A percentile compares a stretch with the other conserved stretches of the same genome.
phyloP scores from a whole-genome alignment of 2,113 vertebrate genomes.

The Propithecus coquereli region DNA sequence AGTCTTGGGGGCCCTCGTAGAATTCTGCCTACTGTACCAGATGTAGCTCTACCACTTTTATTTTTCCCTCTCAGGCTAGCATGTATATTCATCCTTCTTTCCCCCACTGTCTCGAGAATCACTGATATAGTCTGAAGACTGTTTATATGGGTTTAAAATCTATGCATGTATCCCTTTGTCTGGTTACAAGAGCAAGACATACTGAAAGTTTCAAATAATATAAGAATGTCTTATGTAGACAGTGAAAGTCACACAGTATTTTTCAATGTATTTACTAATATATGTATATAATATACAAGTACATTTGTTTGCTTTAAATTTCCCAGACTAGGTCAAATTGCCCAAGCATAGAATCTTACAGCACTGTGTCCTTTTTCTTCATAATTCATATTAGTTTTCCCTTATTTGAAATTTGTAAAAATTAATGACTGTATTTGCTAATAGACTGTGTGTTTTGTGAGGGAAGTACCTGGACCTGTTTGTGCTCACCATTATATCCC shows the following conservation, averaged over 20 bases:
- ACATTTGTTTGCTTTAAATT: neutral
- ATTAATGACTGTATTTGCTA: neutral
- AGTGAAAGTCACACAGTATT: neutral
- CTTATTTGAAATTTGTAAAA: conserved; percentile 25
- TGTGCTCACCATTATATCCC: neutral
- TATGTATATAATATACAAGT: neutral
- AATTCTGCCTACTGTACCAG: neutral
- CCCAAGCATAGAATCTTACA: neutral
- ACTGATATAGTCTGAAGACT: neutral
- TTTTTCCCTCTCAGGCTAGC: neutral
- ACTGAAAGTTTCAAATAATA: neutral
- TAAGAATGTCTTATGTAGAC: neutral
- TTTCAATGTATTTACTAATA: neutral
- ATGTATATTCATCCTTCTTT: neutral
- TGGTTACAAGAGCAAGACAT: neutral
- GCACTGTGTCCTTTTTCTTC: neutral
- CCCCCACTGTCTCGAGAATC: neutral
- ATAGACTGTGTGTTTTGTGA: neutral
- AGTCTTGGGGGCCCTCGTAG: neutral
- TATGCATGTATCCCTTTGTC: neutral
- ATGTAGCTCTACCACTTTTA: neutral
- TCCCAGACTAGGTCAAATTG: neutral
- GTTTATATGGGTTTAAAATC: conserved; percentile 18
- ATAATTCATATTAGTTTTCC: neutral
- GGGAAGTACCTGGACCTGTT: neutral